Evolutionary conservation across 2,888 invertebrate genomes (phyloP).

Genomic region (Noctua janthe): DNA sequence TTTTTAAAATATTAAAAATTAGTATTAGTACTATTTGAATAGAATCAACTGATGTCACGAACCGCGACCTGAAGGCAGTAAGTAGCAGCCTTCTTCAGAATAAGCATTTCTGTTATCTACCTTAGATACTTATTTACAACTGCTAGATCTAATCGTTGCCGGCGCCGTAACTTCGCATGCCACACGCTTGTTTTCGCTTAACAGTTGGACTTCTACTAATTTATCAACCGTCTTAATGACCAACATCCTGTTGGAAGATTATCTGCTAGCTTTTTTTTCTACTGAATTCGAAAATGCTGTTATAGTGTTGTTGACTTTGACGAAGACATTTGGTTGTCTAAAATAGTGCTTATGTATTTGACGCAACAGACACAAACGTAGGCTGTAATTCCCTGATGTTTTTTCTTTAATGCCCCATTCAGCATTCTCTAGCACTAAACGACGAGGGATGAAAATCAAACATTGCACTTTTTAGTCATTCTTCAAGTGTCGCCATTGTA

Average conservation of each 20-base stretch:
- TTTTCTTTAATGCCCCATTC: neutral
- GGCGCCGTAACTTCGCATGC: constrained; percentile 51
- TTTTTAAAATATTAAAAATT: too few species aligned
- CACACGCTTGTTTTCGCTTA: constrained; percentile 53
- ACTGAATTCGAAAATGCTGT: neutral
- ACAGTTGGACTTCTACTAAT: constrained; percentile 29
- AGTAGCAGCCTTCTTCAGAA: constrained; percentile 20
- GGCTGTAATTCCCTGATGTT: neutral
- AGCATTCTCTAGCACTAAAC: neutral
- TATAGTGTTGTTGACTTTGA: neutral
- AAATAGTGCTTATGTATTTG: neutral
- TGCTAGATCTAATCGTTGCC: constrained; percentile 47
- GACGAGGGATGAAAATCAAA: neutral
- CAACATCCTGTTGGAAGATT: constrained; percentile 36
- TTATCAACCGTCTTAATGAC: constrained; percentile 49
- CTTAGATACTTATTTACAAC: constrained; percentile 44
- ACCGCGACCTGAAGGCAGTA: neutral
- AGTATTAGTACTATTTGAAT: neutral
- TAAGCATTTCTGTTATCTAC: constrained; percentile 41
- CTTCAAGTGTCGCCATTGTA: neutral
- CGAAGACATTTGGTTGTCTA: neutral
- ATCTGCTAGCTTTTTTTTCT: neutral
- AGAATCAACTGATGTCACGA: neutral
- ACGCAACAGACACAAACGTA: too few species aligned
- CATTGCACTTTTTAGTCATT: neutral